Evolutionary conservation across 2,888 invertebrate genomes (phyloP), one percentile per base, ranked within the genome.

Genomic region (Hecatera dysodea): DNA sequence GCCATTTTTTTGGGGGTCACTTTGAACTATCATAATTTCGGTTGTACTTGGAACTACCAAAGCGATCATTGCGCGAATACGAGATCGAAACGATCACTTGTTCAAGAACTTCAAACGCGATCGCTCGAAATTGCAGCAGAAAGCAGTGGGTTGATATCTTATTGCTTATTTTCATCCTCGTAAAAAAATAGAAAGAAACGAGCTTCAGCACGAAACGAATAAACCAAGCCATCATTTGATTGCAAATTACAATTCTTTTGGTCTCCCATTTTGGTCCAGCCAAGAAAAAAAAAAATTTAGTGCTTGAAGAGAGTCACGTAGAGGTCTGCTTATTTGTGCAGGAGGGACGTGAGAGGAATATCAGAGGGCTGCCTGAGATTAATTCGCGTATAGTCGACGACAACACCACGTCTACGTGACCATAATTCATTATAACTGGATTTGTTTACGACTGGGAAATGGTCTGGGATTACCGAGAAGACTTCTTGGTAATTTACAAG

Each of bases 371-470:
- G 56, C 46, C 56, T 70, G 71, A 81, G 84, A 85, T 85, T 86
- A 85, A 85, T 86, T 78, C 76, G 59, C 74, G 80, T 75, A 81
- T 81, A 86, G 86, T 81, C 78, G 62, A 56, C 67, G 72, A 83
- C 84, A 81, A 81, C 85, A 78, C 79, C 64, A 42, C 17, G n/a
- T 15, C 66, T 42, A 79, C 84, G 84, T 84, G 86, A 79, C 65
- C 78, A 83, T 85, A 78, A 83, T 84, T 72, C 66, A 75, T 81
- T 85, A 85, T 73, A 67, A 67, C 72, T 55, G 68, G 75, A 86
- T 86, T 86, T 86, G 86, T 84, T 83, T 81, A 80, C 66, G 27
- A 66, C 68, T 61, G 24, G 39, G 44, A 52, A 72, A 55, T 66
- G 53, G 27, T 57, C 63, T 64, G 60, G 15, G 29, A n/a, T n/a